Evolutionary conservation across 2,888 invertebrate genomes (phyloP).

Genomic region (Ectemnius cavifrons): DNA sequence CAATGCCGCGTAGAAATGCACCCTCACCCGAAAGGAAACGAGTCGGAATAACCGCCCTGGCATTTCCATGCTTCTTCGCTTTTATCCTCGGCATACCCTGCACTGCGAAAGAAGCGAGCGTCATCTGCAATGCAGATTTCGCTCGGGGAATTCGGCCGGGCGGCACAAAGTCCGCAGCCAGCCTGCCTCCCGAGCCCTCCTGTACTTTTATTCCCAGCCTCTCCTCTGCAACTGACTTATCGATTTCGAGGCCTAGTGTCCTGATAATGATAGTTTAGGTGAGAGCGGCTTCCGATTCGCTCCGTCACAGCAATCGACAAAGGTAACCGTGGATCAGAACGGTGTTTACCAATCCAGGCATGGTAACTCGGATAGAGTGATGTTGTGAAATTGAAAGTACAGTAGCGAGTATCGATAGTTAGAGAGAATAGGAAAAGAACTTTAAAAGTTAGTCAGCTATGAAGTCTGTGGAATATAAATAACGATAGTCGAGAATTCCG

Average conservation of each 20-base stretch:
- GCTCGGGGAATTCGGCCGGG: slow-evolving; percentile 57
- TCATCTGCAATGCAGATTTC: slow-evolving; percentile 77
- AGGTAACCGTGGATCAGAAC: slow-evolving; percentile 45
- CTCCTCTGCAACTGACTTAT: slow-evolving; percentile 4
- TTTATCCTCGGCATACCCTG: slow-evolving; percentile 64
- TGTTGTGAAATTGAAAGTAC: slow-evolving; percentile 63
- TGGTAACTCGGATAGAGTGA: slow-evolving; percentile 44
- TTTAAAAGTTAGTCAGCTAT: slow-evolving; percentile 9
- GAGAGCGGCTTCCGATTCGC: too few relatives aligned
- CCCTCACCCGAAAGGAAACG: slow-evolving; percentile 69
- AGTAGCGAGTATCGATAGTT: slow-evolving; percentile 36
- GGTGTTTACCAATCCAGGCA: slow-evolving; percentile 46
- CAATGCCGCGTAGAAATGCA: slow-evolving; percentile 47
- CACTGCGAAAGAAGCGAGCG: slow-evolving; percentile 60
- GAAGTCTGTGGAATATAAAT: not conserved
- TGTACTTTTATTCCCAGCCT: slow-evolving; percentile 20
- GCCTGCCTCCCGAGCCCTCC: slow-evolving; percentile 31
- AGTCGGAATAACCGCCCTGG: slow-evolving; percentile 73
- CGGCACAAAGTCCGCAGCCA: slow-evolving; percentile 54
- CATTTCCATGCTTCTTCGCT: slow-evolving; percentile 75
- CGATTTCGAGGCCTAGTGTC: slow-evolving; percentile 6
- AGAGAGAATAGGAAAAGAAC: not conserved
- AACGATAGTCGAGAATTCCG: not conserved
- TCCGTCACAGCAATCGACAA: slow-evolving; percentile 24
- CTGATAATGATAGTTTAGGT: slow-evolving; percentile 23